A percentile compares a stretch with the other conserved stretches of the same genome.
These are phyloP conservation scores for Hipparchia semele DNA, from an alignment of 2,888 invertebrate genomes.

Conservation along the genomic window DNA sequence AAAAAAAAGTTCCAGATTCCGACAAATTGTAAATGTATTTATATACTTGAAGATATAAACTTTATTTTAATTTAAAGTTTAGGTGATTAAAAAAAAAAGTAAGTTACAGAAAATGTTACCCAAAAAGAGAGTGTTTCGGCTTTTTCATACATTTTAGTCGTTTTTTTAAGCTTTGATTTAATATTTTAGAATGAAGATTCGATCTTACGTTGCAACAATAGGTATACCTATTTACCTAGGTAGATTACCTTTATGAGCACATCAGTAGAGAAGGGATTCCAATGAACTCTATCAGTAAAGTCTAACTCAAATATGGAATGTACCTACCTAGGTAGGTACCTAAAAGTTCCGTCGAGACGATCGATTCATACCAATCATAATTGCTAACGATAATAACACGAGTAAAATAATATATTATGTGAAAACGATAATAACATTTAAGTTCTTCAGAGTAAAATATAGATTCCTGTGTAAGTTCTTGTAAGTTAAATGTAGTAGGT, in stretches of 20 bases:
- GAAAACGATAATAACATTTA: constrained; percentile 26
- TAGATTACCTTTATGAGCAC: neutral
- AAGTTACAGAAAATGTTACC: no score
- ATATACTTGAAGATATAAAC: no score
- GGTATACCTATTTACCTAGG: no score
- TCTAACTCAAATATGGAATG: constrained; percentile 29
- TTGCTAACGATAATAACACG: constrained; percentile 1
- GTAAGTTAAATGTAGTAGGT: constrained; percentile 15
- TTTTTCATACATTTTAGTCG: no score
- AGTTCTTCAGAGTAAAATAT: constrained; percentile 12
- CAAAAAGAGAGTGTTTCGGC: no score
- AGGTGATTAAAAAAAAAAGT: no score
- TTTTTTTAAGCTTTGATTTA: no score
- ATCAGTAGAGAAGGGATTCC: constrained; percentile 19
- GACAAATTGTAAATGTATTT: no score
- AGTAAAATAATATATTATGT: neutral
- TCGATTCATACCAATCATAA: constrained; percentile 37
- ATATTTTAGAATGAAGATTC: no score
- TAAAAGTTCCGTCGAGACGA: constrained; percentile 31
- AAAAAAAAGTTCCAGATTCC: no score
- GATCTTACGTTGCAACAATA: no score
- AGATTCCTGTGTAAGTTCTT: constrained; percentile 26
- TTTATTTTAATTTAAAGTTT: no score
- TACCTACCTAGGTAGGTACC: constrained; percentile 15
- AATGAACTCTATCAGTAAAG: constrained; percentile 32